Base-by-base conservation (phyloP, 1,140 invertebrate genomes). In the Aphis gossypii region DNA sequence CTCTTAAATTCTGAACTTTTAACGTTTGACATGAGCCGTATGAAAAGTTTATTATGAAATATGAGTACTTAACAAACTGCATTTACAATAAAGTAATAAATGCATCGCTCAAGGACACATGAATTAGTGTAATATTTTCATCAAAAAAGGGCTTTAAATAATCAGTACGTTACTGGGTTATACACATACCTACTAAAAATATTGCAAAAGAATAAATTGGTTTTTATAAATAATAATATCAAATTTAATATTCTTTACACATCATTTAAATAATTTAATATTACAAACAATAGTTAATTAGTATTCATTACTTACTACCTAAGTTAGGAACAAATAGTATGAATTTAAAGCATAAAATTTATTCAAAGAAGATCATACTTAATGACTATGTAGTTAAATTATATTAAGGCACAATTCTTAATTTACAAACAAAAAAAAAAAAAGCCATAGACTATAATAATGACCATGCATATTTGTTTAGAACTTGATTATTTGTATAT, bases 1-100 rank as follows among this genome's bases (percentile, higher is more conserved):
- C 11, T 90, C 54, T 90, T 44, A 90, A n/a, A 68, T 90, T 44
- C 38, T 68, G 41, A 1, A n/a, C 54, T 68, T 90, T 90, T 30
- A 90, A 68, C 54, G 60, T 68, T 90, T 90, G 89, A 90, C 89
- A 46, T 30, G 54, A 90, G 54, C 44, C 3, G 25, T 60, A 60
- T 90, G 38, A 90, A 90, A 90, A 60, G 11, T 90, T 90, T 68
- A 90, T 68, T 90, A 44, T 90, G 89, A 90, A 60, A 90, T 90
- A 68, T 68, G 89, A 90, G 54, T 38, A 90, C 89, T 90, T 60
- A 90, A 90, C 60, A 90, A 23, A 90, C 30, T 46, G 35, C 54
- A 68, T 68, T 90, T 60, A 90, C 44, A 56, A 68, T 90, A 44
- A 68, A 68, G 54, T 60, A 56, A 90, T 90, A 90, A 54, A 18